Base-by-base conservation (phyloP, 2,888 invertebrate genomes). In the Leucophora obtusa region DNA sequence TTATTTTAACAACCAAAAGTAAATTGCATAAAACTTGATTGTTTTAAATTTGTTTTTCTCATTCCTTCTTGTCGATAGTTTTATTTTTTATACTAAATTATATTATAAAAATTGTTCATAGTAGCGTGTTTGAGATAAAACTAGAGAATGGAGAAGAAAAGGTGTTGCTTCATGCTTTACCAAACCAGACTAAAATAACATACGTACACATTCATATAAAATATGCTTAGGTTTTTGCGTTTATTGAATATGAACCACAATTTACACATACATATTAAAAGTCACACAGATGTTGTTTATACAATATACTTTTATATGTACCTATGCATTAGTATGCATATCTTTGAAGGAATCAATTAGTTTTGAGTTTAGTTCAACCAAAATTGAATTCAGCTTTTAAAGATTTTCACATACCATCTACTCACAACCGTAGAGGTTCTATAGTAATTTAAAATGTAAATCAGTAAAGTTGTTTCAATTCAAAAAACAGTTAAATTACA, bases 1-100 rank as follows among this genome's bases (percentile, higher is more conserved):
- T 24, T 38, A 58, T 63, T 58, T 76, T 58, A 51, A 75, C 53
- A 74, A 50, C 24, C 24, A 17, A 51, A 59, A 66, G 75, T 63
- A 72, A 80, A 80, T 72, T 80, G 68, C 80, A 76, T 80, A 47
- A 72, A 72, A 72, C 62, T 63, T 76, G 71, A 76, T 72, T 80
- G 76, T 76, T 80, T 72, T 65, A 76, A 76, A 76, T 69, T 80
- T 54, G 38, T 56, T 47, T 17, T 38, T 43, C 15, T 24, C 35
- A 58, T 59, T 53, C 24, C 54, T 58, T 51, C 60, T 68, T 68
- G 47, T 54, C 53, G 17, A 1, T 28, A 5, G n/a, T n/a, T 47
- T 47, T n/a, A 47, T 38, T 38, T 11, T 38, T 5, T 38, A 38
- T 11, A 38, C 2, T 47, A 47, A n/a, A 10, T 47, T 47, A 47